Percentiles rank a stretch among this genome's conserved stretches.
phyloP scores from a whole-genome alignment of 2,888 invertebrate species.

The Caenorhabditis imperialis region DNA sequence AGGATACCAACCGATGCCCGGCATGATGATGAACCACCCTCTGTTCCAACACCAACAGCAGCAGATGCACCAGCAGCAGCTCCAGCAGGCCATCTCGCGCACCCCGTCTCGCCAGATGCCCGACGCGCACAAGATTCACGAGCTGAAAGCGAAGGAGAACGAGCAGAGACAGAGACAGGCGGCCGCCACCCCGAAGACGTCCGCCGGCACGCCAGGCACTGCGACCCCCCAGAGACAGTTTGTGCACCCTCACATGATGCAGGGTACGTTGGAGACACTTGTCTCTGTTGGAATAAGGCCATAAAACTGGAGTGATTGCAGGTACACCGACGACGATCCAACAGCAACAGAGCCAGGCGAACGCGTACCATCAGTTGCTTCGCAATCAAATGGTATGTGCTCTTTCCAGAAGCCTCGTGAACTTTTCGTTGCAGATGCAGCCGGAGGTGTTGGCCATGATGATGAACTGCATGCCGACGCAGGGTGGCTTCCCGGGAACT shows the following conservation, averaged over 20 bases:
- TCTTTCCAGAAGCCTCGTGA: not conserved
- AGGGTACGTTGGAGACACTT: conserved; percentile 5
- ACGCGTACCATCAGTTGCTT: too few relatives aligned
- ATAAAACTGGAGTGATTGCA: not conserved
- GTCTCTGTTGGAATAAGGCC: too few relatives aligned
- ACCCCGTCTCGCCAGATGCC: conserved; percentile 43
- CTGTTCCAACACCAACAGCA: conserved; percentile 28
- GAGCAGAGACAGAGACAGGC: conserved; percentile 14
- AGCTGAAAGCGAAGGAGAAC: conserved; percentile 34
- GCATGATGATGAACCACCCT: too few relatives aligned
- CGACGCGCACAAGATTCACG: conserved; percentile 52
- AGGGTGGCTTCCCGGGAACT: conserved; percentile 15
- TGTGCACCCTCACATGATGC: conserved; percentile 31
- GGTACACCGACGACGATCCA: conserved; percentile 20
- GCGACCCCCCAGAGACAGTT: conserved; percentile 20
- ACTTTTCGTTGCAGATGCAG: conserved; percentile 10
- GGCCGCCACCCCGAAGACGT: conserved; percentile 24
- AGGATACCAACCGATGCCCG: too few relatives aligned
- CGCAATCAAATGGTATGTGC: too few relatives aligned
- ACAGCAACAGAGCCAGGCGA: conserved; percentile 19
- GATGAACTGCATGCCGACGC: conserved; percentile 10
- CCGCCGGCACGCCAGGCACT: not conserved
- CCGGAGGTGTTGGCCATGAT: conserved; percentile 12
- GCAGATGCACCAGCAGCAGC: not conserved
- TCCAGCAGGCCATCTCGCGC: conserved; percentile 28